Evolutionary conservation across 2,888 invertebrate species (phyloP), one percentile per base, ranked within the genome.

Genomic region (Sisyra terminalis): DNA sequence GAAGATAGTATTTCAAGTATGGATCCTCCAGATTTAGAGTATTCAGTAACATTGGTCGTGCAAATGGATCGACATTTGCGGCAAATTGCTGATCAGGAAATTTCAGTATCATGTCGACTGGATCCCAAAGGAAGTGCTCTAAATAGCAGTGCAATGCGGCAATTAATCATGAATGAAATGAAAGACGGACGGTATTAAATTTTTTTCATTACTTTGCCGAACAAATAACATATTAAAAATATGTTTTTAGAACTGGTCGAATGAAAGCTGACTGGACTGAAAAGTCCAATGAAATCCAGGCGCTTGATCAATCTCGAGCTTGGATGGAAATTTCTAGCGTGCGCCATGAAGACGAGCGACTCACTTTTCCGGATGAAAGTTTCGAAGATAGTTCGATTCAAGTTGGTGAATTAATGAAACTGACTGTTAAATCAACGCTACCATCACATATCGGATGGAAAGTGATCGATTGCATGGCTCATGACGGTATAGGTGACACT

Each of bases 11-110:
- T 16, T 15, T 63, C 65, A 40, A 59, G 62, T 3, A 61, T 58
- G 11, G 61, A 64, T 35, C 58, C 61, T 46, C 60, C 71, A 53
- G 61, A 70, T 38, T 64, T 78, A 55, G 72, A 73, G 54, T 78
- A 79, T 57, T 70, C 69, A 10, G 75, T 78, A 8, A 72, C 73
- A 43, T 61, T 85, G 42, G 73, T 82, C 48, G 65, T 82, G 17
- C 84, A 85, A 57, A 82, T 80, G 71, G 84, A 84, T 53, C 67
- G 70, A 45, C 74, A 77, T 53, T 63, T 85, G 39, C 74, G 80
- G 50, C 82, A 82, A 60, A 75, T 76, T 36, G 73, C 75, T 1
- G 84, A 84, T 53, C 76, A 80, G 52, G 74, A 78, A 51, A 63
- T 73, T 41, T 62, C 69, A 10, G 69, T 80, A 6, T 63, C 71